phyloP scores from a whole-genome alignment of 2,797 vertebrate genomes.

The Heteromormyrus szaboi region DNA sequence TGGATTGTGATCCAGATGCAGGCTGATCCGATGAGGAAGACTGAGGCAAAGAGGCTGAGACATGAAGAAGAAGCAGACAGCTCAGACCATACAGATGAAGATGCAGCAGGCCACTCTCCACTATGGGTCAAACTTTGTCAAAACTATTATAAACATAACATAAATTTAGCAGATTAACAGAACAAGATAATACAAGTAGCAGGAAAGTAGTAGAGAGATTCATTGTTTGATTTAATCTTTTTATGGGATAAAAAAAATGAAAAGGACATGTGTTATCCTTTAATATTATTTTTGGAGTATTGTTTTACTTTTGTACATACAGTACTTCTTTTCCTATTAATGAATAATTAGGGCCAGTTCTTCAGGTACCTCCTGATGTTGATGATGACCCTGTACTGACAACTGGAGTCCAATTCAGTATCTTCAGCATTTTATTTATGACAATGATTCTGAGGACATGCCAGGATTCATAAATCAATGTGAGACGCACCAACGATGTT shows the following conservation, averaged over 20 bases:
- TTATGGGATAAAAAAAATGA: not conserved
- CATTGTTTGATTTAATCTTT: not conserved
- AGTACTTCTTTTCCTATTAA: not conserved
- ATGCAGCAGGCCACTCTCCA: not conserved
- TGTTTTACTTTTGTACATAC: not conserved
- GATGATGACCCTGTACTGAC: not conserved
- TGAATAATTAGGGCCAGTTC: not conserved
- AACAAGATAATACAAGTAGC: not conserved
- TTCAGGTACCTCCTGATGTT: not conserved
- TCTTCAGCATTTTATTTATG: not conserved
- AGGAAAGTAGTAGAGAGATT: not conserved
- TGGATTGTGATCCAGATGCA: not conserved
- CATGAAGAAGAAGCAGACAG: not conserved
- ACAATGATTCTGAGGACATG: not conserved
- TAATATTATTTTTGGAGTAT: not conserved
- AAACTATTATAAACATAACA: not conserved
- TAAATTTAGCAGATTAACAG: not conserved
- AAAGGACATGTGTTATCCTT: not conserved
- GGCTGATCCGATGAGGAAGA: not conserved
- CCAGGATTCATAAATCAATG: not conserved
- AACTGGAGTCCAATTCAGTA: not conserved
- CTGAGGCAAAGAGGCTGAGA: not conserved
- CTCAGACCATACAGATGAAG: not conserved
- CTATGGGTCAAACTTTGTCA: not conserved
- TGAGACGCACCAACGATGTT: not conserved